Conservation (phyloP, 2,888 invertebrate species). For the Erpobdella octoculata region DNA sequence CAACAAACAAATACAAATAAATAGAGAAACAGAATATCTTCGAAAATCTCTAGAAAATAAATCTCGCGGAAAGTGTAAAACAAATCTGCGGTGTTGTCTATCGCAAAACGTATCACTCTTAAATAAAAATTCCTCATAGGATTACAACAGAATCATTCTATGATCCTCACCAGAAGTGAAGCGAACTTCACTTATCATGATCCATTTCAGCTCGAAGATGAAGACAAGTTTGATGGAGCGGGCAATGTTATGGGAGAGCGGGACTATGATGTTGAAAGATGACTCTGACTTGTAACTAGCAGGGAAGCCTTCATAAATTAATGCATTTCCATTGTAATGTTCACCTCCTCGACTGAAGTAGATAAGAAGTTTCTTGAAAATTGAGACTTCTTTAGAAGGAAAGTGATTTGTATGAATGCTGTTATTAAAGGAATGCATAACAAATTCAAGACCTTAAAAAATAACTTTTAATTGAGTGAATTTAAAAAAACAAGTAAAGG, state of each 20-base stretch:
- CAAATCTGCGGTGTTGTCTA: too few relatives aligned
- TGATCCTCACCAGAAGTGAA: conserved; percentile 68
- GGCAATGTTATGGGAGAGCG: conserved; percentile 72
- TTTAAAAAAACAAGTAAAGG: too few relatives aligned
- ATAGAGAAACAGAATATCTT: too few relatives aligned
- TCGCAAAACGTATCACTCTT: too few relatives aligned
- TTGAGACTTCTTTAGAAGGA: conserved; percentile 60
- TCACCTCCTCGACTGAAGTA: conserved; percentile 69
- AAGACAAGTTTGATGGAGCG: conserved; percentile 69
- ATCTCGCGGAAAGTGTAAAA: too few relatives aligned
- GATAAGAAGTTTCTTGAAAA: conserved; percentile 72
- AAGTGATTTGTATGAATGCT: conserved; percentile 60
- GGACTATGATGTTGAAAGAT: conserved; percentile 72
- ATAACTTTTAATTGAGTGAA: too few relatives aligned
- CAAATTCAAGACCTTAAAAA: too few relatives aligned
- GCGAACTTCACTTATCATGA: conserved; percentile 77
- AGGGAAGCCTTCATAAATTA: conserved; percentile 58
- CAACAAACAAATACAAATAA: too few relatives aligned
- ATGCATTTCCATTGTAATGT: conserved; percentile 68
- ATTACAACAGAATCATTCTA: too few relatives aligned
- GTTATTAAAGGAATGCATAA: too few relatives aligned
- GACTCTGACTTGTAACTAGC: conserved; percentile 68
- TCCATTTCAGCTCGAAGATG: conserved; percentile 75
- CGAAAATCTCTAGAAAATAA: too few relatives aligned
- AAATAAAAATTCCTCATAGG: too few relatives aligned